Conservation (phyloP, 64 coral and sea anemone genomes). For the Pachyseris speciosa region DNA sequence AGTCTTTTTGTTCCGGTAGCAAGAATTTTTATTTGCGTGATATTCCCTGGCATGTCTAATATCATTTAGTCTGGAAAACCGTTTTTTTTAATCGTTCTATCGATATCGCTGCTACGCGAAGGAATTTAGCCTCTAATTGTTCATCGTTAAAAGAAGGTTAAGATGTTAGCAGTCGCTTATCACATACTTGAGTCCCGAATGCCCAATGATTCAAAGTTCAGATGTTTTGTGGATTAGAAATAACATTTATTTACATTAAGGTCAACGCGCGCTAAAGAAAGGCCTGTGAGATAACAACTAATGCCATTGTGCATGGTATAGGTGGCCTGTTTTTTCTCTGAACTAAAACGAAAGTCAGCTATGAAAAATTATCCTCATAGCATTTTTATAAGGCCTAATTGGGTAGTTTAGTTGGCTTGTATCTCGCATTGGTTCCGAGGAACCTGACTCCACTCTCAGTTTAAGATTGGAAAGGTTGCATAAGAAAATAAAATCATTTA, state of each 20-base stretch:
- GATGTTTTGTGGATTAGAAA: not conserved
- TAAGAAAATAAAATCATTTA: no score
- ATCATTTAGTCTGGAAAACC: no score
- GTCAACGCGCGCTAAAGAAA: not conserved
- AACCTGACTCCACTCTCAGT: no score
- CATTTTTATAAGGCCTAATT: not conserved
- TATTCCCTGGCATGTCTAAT: no score
- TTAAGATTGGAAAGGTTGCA: not conserved
- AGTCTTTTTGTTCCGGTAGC: no score
- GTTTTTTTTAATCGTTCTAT: no score
- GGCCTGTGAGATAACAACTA: not conserved
- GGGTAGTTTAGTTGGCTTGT: not conserved
- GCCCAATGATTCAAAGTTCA: not conserved
- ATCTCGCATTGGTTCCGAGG: not conserved
- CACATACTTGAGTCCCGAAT: not conserved
- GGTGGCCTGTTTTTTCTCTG: not conserved
- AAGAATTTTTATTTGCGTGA: no score
- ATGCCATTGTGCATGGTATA: not conserved
- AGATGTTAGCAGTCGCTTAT: not conserved
- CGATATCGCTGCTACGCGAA: not conserved
- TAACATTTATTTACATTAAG: not conserved
- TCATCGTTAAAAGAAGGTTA: not conserved
- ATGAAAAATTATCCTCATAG: no score
- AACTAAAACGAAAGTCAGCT: not conserved
- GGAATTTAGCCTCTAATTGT: slow-evolving; percentile 5